These are phyloP conservation scores for Watsonalla binaria DNA, from an alignment of 2,888 invertebrate genomes.

Conservation along the genomic window DNA sequence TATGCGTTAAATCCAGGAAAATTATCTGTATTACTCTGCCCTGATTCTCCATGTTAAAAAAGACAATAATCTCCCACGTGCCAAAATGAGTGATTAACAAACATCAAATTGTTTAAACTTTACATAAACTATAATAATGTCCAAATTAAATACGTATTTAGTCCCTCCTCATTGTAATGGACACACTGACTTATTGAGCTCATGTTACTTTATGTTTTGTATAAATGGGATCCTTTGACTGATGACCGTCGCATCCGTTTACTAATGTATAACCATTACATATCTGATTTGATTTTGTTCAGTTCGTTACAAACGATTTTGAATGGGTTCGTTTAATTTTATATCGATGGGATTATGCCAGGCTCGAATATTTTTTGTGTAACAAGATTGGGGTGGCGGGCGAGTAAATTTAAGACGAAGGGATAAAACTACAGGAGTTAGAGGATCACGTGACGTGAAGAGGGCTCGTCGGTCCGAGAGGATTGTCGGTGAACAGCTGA, in stretches of 20 bases:
- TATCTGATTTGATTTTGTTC: no score
- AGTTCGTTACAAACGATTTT: background rate
- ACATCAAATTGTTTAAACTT: background rate
- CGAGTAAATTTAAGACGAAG: background rate
- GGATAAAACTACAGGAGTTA: background rate
- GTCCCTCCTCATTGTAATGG: constrained; percentile 10
- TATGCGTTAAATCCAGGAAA: no score
- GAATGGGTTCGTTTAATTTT: constrained; percentile 1
- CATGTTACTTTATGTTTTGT: constrained; percentile 36
- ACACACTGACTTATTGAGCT: constrained; percentile 24
- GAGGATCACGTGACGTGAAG: no score
- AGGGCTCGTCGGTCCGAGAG: constrained; percentile 16
- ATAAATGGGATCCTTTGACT: constrained; percentile 52
- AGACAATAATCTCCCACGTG: no score
- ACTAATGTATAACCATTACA: constrained; percentile 25
- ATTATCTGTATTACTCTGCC: no score
- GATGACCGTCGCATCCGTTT: constrained; percentile 48
- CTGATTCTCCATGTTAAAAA: no score
- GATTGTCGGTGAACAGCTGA: constrained; percentile 61
- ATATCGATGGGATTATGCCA: background rate
- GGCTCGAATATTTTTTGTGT: background rate
- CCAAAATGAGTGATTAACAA: no score
- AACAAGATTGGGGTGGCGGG: background rate
- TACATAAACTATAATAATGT: constrained; percentile 8
- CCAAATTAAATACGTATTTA: constrained; percentile 11